phyloP scores from a whole-genome alignment of 2,888 invertebrate genomes.

The Timandra comae region DNA sequence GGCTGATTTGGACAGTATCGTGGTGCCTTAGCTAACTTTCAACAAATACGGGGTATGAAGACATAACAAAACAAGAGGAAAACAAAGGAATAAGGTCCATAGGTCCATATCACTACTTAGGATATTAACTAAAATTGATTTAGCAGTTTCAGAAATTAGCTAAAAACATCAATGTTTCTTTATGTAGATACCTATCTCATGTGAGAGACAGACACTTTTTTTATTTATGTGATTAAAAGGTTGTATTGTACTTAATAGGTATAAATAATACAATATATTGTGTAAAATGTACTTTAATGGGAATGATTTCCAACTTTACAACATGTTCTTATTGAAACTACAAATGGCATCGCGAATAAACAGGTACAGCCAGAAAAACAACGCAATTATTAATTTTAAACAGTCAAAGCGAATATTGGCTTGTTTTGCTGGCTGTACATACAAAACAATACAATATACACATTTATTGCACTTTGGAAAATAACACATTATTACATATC shows the following conservation, averaged over 20 bases:
- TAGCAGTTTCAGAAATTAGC: too few species aligned
- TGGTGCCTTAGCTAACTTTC: too few species aligned
- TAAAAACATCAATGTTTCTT: too few species aligned
- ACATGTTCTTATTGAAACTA: conserved; percentile 44
- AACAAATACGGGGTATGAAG: too few species aligned
- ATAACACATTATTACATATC: conserved; percentile 1
- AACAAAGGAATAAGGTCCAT: too few species aligned
- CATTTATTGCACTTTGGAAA: conserved; percentile 10
- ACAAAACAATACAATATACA: conserved; percentile 1
- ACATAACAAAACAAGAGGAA: too few species aligned
- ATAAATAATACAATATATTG: conserved; percentile 37
- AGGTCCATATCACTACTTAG: too few species aligned
- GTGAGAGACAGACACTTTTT: too few species aligned
- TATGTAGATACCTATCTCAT: too few species aligned
- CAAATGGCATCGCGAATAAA: conserved; percentile 35
- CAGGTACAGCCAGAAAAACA: conserved; percentile 9
- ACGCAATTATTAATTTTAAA: neutral
- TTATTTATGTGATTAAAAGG: too few species aligned
- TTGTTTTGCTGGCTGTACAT: conserved; percentile 4
- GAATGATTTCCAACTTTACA: conserved; percentile 65
- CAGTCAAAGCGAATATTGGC: neutral
- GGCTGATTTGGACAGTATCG: conserved; percentile 26
- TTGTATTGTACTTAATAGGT: too few species aligned
- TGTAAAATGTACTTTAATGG: conserved; percentile 73
- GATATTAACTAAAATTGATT: too few species aligned